These are phyloP conservation scores for Agrotis clavis DNA, from an alignment of 2,888 invertebrate species.

Conservation along the genomic window DNA sequence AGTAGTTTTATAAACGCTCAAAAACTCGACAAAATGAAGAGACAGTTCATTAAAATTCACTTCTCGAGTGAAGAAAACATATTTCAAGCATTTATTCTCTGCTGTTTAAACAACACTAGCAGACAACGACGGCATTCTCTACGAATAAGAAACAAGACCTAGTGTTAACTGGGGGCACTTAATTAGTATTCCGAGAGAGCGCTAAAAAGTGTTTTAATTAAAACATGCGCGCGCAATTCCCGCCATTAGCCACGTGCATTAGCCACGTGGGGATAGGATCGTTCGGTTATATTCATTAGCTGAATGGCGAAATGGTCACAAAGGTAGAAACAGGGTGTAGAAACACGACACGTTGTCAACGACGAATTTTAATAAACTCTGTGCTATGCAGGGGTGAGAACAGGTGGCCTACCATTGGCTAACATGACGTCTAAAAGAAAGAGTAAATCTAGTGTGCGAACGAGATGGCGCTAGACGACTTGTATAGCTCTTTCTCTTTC, in stretches of 20 bases:
- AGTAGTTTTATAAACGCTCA: background rate
- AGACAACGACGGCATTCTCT: conserved; percentile 27
- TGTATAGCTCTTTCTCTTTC: no score
- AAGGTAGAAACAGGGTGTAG: conserved; percentile 16
- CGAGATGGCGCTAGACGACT: no score
- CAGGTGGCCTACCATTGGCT: no score
- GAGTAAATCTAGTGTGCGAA: no score
- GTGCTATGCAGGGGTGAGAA: background rate
- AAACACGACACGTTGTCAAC: conserved; percentile 21
- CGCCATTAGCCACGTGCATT: conserved; percentile 14
- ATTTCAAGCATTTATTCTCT: conserved; percentile 14
- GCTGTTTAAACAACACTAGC: conserved; percentile 14
- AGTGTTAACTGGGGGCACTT: conserved; percentile 43
- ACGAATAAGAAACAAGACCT: conserved; percentile 31
- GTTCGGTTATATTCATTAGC: conserved; percentile 49
- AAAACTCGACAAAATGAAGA: conserved; percentile 5
- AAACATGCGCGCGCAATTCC: conserved; percentile 55
- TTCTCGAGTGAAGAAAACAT: background rate
- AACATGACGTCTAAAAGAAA: no score
- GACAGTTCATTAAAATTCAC: conserved; percentile 13
- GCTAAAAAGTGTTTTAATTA: conserved; percentile 65
- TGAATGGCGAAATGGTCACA: conserved; percentile 35
- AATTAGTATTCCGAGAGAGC: conserved; percentile 54
- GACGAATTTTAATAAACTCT: conserved; percentile 39
- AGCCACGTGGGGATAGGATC: conserved; percentile 8